These are phyloP conservation scores for Polymixis lichenea DNA, from an alignment of 2,888 invertebrate genomes.

Conservation along the genomic window DNA sequence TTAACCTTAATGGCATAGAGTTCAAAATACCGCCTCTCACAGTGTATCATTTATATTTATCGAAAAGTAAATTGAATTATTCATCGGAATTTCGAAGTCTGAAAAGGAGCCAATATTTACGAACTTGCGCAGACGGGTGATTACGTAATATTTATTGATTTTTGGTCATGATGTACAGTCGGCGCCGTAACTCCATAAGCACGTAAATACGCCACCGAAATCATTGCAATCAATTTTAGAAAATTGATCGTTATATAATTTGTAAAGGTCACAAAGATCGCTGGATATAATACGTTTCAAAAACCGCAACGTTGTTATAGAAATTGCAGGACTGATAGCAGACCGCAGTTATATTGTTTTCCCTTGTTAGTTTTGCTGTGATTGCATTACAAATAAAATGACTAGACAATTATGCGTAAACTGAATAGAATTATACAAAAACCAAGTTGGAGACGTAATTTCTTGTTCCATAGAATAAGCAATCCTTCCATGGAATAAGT, in stretches of 20 bases:
- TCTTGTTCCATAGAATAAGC: not conserved
- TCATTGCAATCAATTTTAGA: slow-evolving; percentile 60
- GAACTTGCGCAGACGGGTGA: slow-evolving; percentile 50
- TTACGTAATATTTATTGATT: slow-evolving; percentile 61
- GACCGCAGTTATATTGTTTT: slow-evolving; percentile 59
- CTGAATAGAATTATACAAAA: slow-evolving; percentile 5
- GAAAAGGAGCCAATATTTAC: slow-evolving; percentile 53
- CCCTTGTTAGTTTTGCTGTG: slow-evolving; percentile 47
- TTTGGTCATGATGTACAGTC: slow-evolving; percentile 39
- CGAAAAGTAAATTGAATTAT: slow-evolving; percentile 65
- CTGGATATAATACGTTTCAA: slow-evolving; percentile 49
- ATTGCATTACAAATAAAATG: slow-evolving; percentile 56
- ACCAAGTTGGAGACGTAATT: not conserved
- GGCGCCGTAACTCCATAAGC: slow-evolving; percentile 5
- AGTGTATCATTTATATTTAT: slow-evolving; percentile 42
- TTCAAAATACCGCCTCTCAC: slow-evolving; percentile 22
- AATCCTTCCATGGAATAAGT: no score
- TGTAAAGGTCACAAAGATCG: slow-evolving; percentile 59
- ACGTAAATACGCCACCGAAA: slow-evolving; percentile 50
- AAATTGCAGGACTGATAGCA: slow-evolving; percentile 60
- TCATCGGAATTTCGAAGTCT: slow-evolving; percentile 52
- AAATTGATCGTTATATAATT: slow-evolving; percentile 58
- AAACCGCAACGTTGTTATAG: slow-evolving; percentile 64
- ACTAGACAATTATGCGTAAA: slow-evolving; percentile 29
- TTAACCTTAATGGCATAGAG: slow-evolving; percentile 19